Conservation (phyloP, 1,140 invertebrate species). For the Galleria mellonella region DNA sequence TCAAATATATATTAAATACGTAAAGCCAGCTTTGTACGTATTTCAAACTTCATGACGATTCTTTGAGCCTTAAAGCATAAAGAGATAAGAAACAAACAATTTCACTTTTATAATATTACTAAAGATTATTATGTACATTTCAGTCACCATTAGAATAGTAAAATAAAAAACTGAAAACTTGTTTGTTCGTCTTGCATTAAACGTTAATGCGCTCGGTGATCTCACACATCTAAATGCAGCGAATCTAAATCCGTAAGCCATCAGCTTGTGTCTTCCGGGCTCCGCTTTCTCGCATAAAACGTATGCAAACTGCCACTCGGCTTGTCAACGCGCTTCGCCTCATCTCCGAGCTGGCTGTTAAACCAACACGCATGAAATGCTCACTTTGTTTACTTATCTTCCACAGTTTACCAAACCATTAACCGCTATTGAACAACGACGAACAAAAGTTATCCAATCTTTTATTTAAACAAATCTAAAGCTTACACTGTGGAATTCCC, state of each 20-base stretch:
- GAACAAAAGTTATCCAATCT: slow-evolving; percentile 12
- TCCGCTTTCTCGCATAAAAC: slow-evolving; percentile 56
- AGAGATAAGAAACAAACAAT: too few relatives aligned
- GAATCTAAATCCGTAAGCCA: slow-evolving; percentile 53
- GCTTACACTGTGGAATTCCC: too few relatives aligned
- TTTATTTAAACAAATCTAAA: slow-evolving; percentile 10
- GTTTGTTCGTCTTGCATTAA: slow-evolving; percentile 4
- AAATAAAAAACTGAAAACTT: too few relatives aligned
- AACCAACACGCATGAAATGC: slow-evolving; percentile 31
- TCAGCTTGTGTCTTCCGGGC: slow-evolving; percentile 47
- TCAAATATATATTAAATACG: too few relatives aligned
- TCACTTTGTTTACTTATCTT: slow-evolving; percentile 23
- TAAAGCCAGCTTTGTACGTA: too few relatives aligned
- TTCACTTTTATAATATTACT: too few relatives aligned
- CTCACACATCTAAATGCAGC: slow-evolving; percentile 59
- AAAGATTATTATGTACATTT: too few relatives aligned
- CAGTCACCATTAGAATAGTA: too few relatives aligned
- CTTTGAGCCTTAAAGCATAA: too few relatives aligned
- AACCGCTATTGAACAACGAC: slow-evolving; percentile 21
- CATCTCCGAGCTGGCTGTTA: slow-evolving; percentile 20
- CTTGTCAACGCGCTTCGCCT: slow-evolving; percentile 41
- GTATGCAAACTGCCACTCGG: slow-evolving; percentile 46
- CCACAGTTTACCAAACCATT: slow-evolving; percentile 33
- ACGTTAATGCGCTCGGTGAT: slow-evolving; percentile 45
- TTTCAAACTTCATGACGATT: too few relatives aligned